Evolutionary conservation across 2,797 vertebrate genomes (phyloP).

Genomic region (Podargus strigoides): DNA sequence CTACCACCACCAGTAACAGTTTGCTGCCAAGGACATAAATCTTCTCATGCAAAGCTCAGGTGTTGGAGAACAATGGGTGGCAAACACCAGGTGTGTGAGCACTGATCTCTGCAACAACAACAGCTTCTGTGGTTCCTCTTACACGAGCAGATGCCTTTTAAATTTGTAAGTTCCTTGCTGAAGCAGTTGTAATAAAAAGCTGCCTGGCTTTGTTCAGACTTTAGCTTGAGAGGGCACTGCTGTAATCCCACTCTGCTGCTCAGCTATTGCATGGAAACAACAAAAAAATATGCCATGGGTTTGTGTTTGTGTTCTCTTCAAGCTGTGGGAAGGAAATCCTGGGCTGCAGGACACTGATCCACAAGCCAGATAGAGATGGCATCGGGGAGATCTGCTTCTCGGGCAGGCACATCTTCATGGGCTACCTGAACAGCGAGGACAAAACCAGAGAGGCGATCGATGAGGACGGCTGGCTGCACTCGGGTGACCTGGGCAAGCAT

Average conservation of each 20-base stretch:
- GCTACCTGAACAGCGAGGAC: constrained; percentile 87
- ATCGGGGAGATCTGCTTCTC: constrained; percentile 89
- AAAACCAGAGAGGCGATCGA: constrained; percentile 84
- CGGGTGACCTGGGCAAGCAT: constrained; percentile 87
- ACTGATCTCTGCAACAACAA: neutral
- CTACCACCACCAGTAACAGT: neutral
- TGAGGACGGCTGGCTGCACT: constrained; percentile 89
- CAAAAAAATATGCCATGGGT: neutral
- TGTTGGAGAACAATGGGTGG: neutral
- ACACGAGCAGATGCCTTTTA: neutral
- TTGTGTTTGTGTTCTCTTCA: neutral
- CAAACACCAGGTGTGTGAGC: neutral
- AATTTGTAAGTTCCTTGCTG: neutral
- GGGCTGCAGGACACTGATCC: constrained; percentile 82
- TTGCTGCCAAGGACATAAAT: neutral
- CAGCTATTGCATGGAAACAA: neutral
- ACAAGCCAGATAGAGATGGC: constrained; percentile 76
- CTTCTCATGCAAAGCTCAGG: neutral
- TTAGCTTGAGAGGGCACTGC: neutral
- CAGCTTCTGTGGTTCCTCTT: neutral
- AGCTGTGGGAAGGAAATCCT: constrained; percentile 86
- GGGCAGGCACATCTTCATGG: constrained; percentile 96
- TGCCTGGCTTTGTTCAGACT: neutral
- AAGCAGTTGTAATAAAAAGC: neutral
- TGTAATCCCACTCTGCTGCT: neutral